Percentiles rank a stretch among this genome's conserved stretches.
phyloP scores from a whole-genome alignment of 2,888 invertebrate genomes.

The Plemyria rubiginata region DNA sequence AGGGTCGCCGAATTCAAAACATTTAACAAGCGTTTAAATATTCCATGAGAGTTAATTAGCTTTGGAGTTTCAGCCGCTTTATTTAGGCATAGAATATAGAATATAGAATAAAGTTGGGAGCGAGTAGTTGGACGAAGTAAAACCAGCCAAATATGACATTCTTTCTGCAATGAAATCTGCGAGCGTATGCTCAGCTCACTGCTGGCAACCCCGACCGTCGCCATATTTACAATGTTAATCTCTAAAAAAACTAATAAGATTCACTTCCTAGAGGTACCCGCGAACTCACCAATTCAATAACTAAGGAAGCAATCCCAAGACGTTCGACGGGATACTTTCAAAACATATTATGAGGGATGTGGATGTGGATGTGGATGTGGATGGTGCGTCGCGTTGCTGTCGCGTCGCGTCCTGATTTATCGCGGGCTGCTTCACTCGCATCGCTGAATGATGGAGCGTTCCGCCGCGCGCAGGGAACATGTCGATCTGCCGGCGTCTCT shows the following conservation, averaged over 20 bases:
- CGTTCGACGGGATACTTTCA: slow-evolving; percentile 52
- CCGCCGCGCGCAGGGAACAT: background rate
- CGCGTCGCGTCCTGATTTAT: slow-evolving; percentile 28
- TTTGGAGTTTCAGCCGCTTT: slow-evolving; percentile 16
- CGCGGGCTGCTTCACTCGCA: slow-evolving; percentile 21
- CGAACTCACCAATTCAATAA: slow-evolving; percentile 68
- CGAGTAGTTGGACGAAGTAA: no score
- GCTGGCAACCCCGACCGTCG: no score
- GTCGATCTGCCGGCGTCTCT: no score
- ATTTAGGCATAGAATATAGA: slow-evolving; percentile 8
- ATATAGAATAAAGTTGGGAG: background rate
- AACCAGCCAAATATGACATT: no score
- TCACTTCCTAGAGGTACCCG: slow-evolving; percentile 24
- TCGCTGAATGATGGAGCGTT: slow-evolving; percentile 31
- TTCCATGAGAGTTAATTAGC: slow-evolving; percentile 18
- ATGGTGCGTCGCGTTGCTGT: slow-evolving; percentile 41
- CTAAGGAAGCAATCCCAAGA: slow-evolving; percentile 48
- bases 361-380: no score
- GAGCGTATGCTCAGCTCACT: no score
- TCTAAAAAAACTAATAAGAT: no score
- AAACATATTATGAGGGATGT: slow-evolving; percentile 62
- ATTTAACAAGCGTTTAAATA: slow-evolving; percentile 24
- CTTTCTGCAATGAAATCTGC: no score
- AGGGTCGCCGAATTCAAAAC: slow-evolving; percentile 16
- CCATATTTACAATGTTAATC: no score